Evolutionary conservation across 2,888 invertebrate species (phyloP).

Genomic region (Carterocephalus palaemon): DNA sequence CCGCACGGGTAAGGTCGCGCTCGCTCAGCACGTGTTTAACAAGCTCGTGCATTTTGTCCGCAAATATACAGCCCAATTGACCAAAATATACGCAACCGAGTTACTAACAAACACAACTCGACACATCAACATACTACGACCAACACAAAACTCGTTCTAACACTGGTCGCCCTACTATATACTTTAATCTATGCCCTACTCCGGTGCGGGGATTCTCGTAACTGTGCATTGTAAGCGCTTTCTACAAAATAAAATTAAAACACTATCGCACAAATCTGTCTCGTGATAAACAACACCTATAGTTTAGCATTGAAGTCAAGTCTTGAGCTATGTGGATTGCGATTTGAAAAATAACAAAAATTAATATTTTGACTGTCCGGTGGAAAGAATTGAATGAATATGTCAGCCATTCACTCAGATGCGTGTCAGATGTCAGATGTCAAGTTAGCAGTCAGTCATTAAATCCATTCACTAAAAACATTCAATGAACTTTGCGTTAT

Average conservation of each 20-base stretch:
- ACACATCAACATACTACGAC: conserved; percentile 44
- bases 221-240: conserved; percentile 27
- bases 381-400: too few species aligned
- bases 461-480: too few species aligned
- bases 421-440: too few species aligned
- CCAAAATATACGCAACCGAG: conserved; percentile 32
- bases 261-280: conserved; percentile 37
- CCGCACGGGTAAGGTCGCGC: conserved; percentile 93
- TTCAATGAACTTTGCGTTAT: conserved; percentile 36
- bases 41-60: conserved; percentile 89
- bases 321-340: too few species aligned
- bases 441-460: conserved; percentile 33
- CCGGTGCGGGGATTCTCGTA: too few species aligned
- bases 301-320: too few species aligned
- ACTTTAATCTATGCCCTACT: too few species aligned
- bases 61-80: conserved; percentile 29
- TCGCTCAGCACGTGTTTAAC: conserved; percentile 93
- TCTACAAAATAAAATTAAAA: conserved; percentile 36
- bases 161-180: conserved; percentile 29
- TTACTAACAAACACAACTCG: conserved; percentile 37
- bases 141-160: conserved; percentile 29
- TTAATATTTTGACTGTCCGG: too few species aligned
- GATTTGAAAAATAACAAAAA: too few species aligned
- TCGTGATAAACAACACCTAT: conserved; percentile 40
- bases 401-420: too few species aligned